phyloP scores from a whole-genome alignment of 64 coral and sea anemone genomes.

The Dendrophyllia cribrosa region DNA sequence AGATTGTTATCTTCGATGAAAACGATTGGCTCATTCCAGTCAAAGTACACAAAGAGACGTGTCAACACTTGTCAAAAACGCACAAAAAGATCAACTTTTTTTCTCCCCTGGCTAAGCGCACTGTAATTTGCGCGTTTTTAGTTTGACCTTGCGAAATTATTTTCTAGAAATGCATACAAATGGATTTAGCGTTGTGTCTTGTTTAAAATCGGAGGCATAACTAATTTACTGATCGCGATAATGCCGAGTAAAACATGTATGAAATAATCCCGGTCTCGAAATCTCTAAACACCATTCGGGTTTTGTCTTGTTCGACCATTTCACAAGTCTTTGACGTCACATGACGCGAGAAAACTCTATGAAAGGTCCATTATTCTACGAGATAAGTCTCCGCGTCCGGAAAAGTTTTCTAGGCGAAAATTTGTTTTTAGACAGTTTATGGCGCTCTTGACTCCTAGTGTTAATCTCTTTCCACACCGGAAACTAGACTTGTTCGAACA shows the following conservation, averaged over 20 bases:
- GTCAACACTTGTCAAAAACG: constrained; percentile 87
- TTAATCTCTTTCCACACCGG: constrained; percentile 85
- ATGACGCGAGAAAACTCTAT: not conserved
- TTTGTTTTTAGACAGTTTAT: constrained; percentile 39
- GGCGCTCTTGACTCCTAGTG: constrained; percentile 51
- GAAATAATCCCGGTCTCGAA: not conserved
- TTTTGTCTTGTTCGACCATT: constrained; percentile 28
- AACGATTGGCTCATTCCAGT: constrained; percentile 70
- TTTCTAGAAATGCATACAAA: not conserved
- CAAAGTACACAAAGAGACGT: constrained; percentile 55
- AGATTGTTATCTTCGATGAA: constrained; percentile 66
- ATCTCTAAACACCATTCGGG: not conserved
- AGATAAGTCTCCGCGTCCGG: constrained; percentile 5
- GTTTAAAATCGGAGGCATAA: not conserved
- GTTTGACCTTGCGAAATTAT: constrained; percentile 32
- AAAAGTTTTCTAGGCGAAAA: constrained; percentile 29
- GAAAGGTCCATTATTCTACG: constrained; percentile 18
- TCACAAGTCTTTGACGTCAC: constrained; percentile 21
- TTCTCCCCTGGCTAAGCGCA: constrained; percentile 48
- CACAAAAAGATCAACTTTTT: constrained; percentile 46
- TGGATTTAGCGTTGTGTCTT: not conserved
- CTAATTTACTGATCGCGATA: not conserved
- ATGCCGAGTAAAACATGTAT: not conserved
- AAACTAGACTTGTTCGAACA: constrained; percentile 96
- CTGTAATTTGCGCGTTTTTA: constrained; percentile 28